These are phyloP conservation scores for Leptogaster cylindrica DNA, from an alignment of 2,888 invertebrate species.

Conservation along the genomic window DNA sequence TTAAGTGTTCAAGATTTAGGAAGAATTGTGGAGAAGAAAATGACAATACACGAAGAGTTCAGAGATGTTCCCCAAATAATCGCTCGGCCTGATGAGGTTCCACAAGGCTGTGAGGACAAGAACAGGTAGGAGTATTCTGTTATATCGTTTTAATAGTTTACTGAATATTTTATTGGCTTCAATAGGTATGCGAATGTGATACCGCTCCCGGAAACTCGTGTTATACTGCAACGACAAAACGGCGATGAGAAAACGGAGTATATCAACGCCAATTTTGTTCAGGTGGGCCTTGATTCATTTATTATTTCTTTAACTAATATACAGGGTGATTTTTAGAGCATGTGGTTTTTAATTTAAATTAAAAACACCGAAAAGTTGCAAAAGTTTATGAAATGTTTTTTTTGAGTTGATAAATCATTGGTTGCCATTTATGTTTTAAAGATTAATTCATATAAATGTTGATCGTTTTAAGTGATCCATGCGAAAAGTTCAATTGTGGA, in stretches of 20 bases:
- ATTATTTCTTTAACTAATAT: too few species aligned
- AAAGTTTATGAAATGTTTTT: too few species aligned
- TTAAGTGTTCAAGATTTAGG: slow-evolving; percentile 80
- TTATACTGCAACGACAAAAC: slow-evolving; percentile 73
- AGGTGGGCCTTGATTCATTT: too few species aligned
- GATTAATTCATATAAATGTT: too few species aligned
- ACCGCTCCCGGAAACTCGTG: slow-evolving; percentile 89
- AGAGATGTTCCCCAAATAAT: slow-evolving; percentile 79
- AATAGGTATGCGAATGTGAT: slow-evolving; percentile 91
- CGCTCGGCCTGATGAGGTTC: slow-evolving; percentile 81
- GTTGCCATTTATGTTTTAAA: too few species aligned
- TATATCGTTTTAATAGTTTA: slow-evolving; percentile 1
- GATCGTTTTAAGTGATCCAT: too few species aligned
- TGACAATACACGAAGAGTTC: slow-evolving; percentile 81
- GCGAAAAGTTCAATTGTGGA: too few species aligned
- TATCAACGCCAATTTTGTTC: slow-evolving; percentile 92
- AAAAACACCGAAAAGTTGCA: too few species aligned
- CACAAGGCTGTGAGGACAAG: slow-evolving; percentile 85
- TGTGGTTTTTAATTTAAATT: too few species aligned
- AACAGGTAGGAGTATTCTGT: slow-evolving; percentile 66
- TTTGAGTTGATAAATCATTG: too few species aligned
- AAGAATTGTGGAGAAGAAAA: slow-evolving; percentile 73
- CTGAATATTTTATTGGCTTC: slow-evolving; percentile 32
- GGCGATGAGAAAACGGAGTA: slow-evolving; percentile 84
- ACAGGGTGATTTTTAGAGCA: too few species aligned